Conservation (phyloP, 1,140 invertebrate species). For the Listronotus oregonensis region DNA sequence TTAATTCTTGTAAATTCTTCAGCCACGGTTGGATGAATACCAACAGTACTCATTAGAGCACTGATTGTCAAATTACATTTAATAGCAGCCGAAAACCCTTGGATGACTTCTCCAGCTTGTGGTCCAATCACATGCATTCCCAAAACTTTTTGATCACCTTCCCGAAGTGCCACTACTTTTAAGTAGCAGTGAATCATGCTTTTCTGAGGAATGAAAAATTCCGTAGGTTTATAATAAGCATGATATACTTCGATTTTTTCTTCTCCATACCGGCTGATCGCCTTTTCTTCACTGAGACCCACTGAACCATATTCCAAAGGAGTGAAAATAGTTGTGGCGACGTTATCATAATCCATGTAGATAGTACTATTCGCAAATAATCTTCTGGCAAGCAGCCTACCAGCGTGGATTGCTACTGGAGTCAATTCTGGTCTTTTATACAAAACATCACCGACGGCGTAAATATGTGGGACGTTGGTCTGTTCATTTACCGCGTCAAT, state of each 20-base stretch:
- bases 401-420: conserved; percentile 94
- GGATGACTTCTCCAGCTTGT: conserved; percentile 95
- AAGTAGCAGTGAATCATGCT: conserved; percentile 77
- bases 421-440: conserved; percentile 88
- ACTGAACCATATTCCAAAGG: conserved; percentile 95
- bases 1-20: conserved; percentile 85
- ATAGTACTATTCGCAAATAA: conserved; percentile 66
- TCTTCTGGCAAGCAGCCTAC: conserved; percentile 79
- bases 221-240: conserved; percentile 90
- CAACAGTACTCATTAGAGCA: conserved; percentile 86
- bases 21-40: conserved; percentile 95
- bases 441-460: conserved; percentile 95
- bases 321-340: conserved; percentile 96
- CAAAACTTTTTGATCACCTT: conserved; percentile 77
- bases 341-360: conserved; percentile 86
- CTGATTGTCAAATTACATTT: conserved; percentile 89
- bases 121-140: conserved; percentile 96
- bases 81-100: conserved; percentile 87
- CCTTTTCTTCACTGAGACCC: conserved; percentile 91
- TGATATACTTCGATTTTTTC: conserved; percentile 87
- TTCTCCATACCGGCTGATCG: conserved; percentile 67
- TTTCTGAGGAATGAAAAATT: conserved; percentile 91
- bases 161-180: conserved; percentile 73
- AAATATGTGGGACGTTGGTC: conserved; percentile 87
- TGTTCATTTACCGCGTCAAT: conserved; percentile 73